A percentile compares a stretch with the other conserved stretches of the same genome.
Evolutionary conservation across 2,797 vertebrate genomes (phyloP).

Genomic region (Crocodylus rhombifer): DNA sequence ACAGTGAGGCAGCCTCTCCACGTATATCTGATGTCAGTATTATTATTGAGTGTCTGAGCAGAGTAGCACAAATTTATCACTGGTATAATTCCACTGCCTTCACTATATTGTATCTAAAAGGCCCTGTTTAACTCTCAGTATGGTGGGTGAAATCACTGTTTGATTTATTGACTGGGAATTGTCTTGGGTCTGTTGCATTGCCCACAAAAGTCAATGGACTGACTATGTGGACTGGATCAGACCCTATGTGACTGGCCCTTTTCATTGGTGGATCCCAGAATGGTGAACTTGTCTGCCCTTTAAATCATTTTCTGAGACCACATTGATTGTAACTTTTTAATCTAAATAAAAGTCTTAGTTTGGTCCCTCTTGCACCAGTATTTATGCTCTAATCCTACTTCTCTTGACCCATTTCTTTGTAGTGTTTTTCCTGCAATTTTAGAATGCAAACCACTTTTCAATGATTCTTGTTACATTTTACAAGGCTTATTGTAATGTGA

Average conservation of each 20-base stretch:
- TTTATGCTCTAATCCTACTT: conserved; percentile 5
- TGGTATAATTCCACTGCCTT: conserved; percentile 2
- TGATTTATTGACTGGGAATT: conserved; percentile 32
- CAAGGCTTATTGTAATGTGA: not conserved
- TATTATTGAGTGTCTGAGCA: not conserved
- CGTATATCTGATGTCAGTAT: not conserved
- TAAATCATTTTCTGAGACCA: not conserved
- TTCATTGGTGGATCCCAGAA: not conserved
- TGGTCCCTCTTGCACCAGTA: not conserved
- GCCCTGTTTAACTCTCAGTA: not conserved
- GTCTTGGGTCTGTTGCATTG: conserved; percentile 28
- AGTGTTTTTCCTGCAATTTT: not conserved
- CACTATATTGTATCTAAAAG: not conserved
- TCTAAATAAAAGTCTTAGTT: not conserved
- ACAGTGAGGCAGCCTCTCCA: not conserved
- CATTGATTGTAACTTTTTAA: not conserved
- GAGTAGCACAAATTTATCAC: not conserved
- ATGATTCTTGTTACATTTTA: not conserved
- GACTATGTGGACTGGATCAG: conserved; percentile 10
- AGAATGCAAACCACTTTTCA: not conserved
- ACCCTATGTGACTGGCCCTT: conserved; percentile 30
- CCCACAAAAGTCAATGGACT: not conserved
- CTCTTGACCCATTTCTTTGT: conserved; percentile 49
- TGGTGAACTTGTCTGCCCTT: not conserved
- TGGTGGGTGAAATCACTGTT: conserved; percentile 36